Evolutionary conservation across 2,888 invertebrate genomes (phyloP).

Genomic region (Epiblema foenella): DNA sequence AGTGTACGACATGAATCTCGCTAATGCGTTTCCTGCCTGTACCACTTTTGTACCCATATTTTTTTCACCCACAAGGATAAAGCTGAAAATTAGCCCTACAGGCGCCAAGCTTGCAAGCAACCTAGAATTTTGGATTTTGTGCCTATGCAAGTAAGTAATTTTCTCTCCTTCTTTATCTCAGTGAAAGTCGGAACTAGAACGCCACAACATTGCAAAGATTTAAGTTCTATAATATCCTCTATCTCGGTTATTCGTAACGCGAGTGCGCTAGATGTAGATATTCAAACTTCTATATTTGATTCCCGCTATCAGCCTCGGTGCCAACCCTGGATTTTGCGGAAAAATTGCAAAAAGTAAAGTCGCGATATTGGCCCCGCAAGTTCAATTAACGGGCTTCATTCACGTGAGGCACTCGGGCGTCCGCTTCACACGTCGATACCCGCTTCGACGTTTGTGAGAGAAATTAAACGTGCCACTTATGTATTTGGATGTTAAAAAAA

Average conservation of each 20-base stretch:
- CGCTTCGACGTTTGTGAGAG: constrained; percentile 55
- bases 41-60: too few species aligned
- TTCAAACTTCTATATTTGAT: not conserved
- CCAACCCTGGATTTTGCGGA: constrained; percentile 63
- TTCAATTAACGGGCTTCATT: constrained; percentile 76
- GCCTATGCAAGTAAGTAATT: too few species aligned
- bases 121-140: too few species aligned
- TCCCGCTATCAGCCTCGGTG: not conserved
- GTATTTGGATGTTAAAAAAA: not conserved
- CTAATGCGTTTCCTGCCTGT: too few species aligned
- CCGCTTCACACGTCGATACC: constrained; percentile 71
- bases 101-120: too few species aligned
- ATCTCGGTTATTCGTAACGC: not conserved
- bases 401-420: constrained; percentile 68
- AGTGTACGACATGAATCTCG: too few species aligned
- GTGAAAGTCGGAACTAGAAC: too few species aligned
- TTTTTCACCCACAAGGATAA: too few species aligned
- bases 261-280: not conserved
- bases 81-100: too few species aligned
- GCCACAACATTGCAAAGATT: too few species aligned
- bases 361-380: constrained; percentile 79
- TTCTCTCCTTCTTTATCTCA: too few species aligned
- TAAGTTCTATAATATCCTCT: too few species aligned
- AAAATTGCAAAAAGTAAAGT: constrained; percentile 71
- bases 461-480: constrained; percentile 14